phyloP scores from a whole-genome alignment of 2,113 vertebrate genomes.

The Pampusana beccarii region DNA sequence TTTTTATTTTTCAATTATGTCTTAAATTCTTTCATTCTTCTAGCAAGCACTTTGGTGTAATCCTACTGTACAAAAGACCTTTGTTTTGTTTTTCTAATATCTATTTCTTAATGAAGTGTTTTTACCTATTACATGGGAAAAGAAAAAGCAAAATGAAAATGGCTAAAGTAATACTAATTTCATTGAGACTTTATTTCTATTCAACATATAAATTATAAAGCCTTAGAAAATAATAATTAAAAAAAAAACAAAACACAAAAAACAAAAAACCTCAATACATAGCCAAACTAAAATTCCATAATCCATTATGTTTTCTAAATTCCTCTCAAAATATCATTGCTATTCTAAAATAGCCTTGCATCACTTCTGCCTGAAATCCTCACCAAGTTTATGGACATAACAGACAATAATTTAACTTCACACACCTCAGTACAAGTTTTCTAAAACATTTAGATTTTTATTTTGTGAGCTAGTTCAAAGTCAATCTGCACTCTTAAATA shows the following conservation, averaged over 20 bases:
- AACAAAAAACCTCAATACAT: neutral
- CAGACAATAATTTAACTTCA: neutral
- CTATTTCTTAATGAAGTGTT: neutral
- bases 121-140: neutral
- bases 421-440: neutral
- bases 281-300: neutral
- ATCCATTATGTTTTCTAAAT: neutral
- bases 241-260: neutral
- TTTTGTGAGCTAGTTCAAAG: neutral
- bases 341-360: neutral
- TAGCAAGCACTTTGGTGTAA: neutral
- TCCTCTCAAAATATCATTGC: neutral
- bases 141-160: neutral
- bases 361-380: neutral
- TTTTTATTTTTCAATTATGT: constrained; percentile 59
- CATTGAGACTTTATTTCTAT: neutral
- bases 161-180: neutral
- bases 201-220: neutral
- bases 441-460: neutral
- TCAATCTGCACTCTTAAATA: neutral
- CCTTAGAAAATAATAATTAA: neutral
- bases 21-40: constrained; percentile 6
- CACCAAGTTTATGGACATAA: neutral
- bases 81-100: neutral
- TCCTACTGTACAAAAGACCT: neutral